These are phyloP conservation scores for Heliconius himera DNA, from an alignment of 1,140 invertebrate species.

Conservation along the genomic window DNA sequence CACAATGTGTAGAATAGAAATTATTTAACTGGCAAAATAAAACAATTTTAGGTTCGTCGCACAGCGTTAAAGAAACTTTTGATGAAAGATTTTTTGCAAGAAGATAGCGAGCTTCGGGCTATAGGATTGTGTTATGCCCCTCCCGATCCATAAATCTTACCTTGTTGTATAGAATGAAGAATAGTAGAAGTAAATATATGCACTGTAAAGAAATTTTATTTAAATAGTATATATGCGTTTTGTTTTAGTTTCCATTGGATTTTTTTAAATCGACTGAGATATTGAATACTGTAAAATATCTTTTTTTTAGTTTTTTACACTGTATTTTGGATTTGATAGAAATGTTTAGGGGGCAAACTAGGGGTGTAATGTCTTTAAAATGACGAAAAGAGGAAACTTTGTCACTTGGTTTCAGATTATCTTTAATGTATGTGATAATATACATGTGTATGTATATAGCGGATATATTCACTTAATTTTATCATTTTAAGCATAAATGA, in stretches of 20 bases:
- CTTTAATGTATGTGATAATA: background rate
- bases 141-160: slow-evolving; percentile 51
- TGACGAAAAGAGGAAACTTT: too few relatives aligned
- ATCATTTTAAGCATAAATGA: background rate
- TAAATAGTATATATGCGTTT: background rate
- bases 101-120: slow-evolving; percentile 67
- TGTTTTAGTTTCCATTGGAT: background rate
- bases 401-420: too few relatives aligned
- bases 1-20: too few relatives aligned
- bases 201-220: background rate
- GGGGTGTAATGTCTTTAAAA: too few relatives aligned
- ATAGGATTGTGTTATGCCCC: slow-evolving; percentile 64
- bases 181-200: background rate
- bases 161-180: background rate
- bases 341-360: too few relatives aligned
- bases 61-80: slow-evolving; percentile 65
- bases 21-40: background rate
- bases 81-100: slow-evolving; percentile 63
- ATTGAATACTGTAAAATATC: too few relatives aligned
- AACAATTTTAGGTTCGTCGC: slow-evolving; percentile 56
- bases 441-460: background rate
- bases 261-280: too few relatives aligned
- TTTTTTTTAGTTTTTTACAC: too few relatives aligned
- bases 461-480: background rate
- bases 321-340: too few relatives aligned